Percentiles rank a stretch among this genome's conserved stretches.
Evolutionary conservation across 1,140 invertebrate species (phyloP).

Genomic region (Drosophila yakuba): DNA sequence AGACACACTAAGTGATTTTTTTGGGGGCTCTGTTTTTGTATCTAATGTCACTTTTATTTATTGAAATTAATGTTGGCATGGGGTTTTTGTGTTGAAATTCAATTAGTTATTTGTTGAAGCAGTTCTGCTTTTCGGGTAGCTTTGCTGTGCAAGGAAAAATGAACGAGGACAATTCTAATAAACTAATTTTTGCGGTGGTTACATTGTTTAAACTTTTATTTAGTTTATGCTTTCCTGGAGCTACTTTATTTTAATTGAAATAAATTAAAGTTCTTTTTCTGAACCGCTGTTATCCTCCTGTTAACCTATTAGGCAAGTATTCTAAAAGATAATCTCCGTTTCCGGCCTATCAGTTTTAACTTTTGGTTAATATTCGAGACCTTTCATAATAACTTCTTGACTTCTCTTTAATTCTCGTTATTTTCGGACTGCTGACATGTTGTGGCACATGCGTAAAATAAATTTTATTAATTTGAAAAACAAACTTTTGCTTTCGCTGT

Average conservation of each 20-base stretch:
- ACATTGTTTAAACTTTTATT: too few relatives aligned
- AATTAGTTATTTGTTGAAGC: conserved; percentile 38
- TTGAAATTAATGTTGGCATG: conserved; percentile 70
- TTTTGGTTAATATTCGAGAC: too few relatives aligned
- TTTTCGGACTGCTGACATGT: conserved; percentile 23
- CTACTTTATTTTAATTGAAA: too few relatives aligned
- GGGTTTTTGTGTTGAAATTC: conserved; percentile 37
- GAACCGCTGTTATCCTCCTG: too few relatives aligned
- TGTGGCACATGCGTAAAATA: conserved; percentile 59
- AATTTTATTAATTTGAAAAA: conserved; percentile 70
- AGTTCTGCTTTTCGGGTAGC: conserved; percentile 11
- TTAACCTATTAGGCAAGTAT: neutral
- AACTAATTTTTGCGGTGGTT: too few relatives aligned
- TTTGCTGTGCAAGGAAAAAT: neutral
- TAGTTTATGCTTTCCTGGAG: too few relatives aligned
- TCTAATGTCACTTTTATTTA: conserved; percentile 73
- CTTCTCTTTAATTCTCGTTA: conserved; percentile 1
- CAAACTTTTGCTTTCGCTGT: conserved; percentile 47
- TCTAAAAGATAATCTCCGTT: neutral
- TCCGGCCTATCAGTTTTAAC: too few relatives aligned
- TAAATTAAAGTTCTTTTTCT: too few relatives aligned
- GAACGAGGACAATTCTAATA: too few relatives aligned
- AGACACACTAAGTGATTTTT: conserved; percentile 59
- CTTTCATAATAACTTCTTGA: conserved; percentile 2
- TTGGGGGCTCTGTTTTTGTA: conserved; percentile 17